Conservation (phyloP, 2,113 vertebrate species). For the Anhinga rufa region DNA sequence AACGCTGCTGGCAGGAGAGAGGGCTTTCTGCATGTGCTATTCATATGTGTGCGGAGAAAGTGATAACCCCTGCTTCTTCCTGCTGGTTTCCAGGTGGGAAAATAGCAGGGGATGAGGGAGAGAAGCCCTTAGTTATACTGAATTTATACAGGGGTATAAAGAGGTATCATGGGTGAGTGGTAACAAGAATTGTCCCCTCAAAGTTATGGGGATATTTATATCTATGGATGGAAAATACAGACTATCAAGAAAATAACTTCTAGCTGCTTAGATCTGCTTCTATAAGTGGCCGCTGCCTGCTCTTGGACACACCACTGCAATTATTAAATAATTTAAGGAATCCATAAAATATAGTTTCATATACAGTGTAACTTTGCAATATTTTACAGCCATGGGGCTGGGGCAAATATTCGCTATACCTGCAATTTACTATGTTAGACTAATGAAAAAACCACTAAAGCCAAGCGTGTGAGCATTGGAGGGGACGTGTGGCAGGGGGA, state of each 20-base stretch:
- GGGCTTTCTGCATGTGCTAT: neutral
- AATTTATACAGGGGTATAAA: neutral
- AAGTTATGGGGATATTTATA: neutral
- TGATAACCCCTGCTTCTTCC: neutral
- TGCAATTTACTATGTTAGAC: neutral
- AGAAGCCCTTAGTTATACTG: neutral
- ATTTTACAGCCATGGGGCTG: neutral
- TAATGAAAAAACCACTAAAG: neutral
- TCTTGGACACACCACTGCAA: neutral
- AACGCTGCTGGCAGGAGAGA: neutral
- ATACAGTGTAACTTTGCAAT: neutral
- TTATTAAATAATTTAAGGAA: neutral
- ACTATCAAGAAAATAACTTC: neutral
- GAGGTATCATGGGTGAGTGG: fast-evolving
- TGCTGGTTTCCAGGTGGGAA: neutral
- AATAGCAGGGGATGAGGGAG: neutral
- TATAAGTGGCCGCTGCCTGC: neutral
- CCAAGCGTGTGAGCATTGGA: fast-evolving
- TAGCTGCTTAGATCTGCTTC: neutral
- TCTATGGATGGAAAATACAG: neutral
- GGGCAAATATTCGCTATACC: neutral
- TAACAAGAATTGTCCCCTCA: neutral
- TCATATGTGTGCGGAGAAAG: neutral
- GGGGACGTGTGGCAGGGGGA: neutral
- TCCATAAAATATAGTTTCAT: neutral